Evolutionary conservation across 2,797 vertebrate species (phyloP).

Genomic region (Coregonus sp.): DNA sequence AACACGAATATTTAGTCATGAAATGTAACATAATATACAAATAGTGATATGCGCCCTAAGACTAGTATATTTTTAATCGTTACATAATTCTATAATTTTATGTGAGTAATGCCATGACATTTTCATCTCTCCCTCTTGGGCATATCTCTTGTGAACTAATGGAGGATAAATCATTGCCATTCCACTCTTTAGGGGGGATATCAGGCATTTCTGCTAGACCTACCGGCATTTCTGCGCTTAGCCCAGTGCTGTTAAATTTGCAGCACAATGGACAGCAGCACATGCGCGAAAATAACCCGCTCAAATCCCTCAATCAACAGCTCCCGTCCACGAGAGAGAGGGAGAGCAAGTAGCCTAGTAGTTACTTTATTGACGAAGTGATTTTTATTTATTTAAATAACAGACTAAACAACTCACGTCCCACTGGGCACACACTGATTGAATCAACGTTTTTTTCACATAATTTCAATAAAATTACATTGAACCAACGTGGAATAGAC

Average conservation of each 20-base stretch:
- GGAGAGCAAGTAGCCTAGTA: neutral
- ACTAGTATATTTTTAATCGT: neutral
- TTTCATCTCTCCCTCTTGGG: neutral
- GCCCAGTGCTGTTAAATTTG: conserved; percentile 32
- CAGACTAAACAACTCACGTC: too few species aligned
- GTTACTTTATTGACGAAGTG: neutral
- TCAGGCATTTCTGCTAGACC: neutral
- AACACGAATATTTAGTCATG: neutral
- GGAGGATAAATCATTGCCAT: conserved; percentile 2
- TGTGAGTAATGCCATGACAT: neutral
- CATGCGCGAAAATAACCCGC: neutral
- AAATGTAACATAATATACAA: neutral
- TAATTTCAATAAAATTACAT: too few species aligned
- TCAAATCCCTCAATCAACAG: conserved; percentile 2
- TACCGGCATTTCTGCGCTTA: neutral
- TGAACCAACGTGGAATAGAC: too few species aligned
- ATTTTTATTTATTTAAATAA: neutral
- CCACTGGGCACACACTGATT: too few species aligned
- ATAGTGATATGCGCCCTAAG: neutral
- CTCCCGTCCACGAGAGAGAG: too few species aligned
- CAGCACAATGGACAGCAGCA: conserved; percentile 36
- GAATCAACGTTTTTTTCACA: too few species aligned
- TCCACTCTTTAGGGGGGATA: neutral
- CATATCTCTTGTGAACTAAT: neutral
- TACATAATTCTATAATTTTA: neutral